Evolutionary conservation across 64 coral and sea anemone genomes (phyloP).

Genomic region (Stichodactyla helianthus): DNA sequence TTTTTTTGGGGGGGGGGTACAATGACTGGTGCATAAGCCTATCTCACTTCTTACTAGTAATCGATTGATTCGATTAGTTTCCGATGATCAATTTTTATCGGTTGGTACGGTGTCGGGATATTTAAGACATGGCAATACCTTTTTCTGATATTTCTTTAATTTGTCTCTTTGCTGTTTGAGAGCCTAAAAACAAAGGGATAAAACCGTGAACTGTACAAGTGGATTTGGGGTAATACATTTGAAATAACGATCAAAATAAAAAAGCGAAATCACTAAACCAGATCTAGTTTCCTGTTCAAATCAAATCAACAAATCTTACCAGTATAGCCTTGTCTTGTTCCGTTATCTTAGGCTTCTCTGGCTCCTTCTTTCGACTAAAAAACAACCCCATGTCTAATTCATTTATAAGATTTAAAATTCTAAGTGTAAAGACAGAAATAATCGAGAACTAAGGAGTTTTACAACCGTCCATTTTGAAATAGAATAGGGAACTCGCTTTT

Average conservation of each 20-base stretch:
- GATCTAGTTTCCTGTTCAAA: background rate
- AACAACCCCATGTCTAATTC: slow-evolving; percentile 61
- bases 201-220: background rate
- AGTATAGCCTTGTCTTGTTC: slow-evolving; percentile 97
- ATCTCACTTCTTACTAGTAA: no score
- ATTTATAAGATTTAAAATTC: background rate
- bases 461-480: background rate
- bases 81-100: no score
- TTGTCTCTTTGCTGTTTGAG: slow-evolving; percentile 96
- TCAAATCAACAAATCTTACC: slow-evolving; percentile 21
- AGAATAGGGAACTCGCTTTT: background rate
- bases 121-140: slow-evolving; percentile 36
- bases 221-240: background rate
- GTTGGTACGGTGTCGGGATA: no score
- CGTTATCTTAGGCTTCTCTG: slow-evolving; percentile 77
- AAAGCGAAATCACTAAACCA: background rate
- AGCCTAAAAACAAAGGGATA: slow-evolving; percentile 41
- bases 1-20: no score
- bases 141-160: slow-evolving; percentile 95
- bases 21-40: no score
- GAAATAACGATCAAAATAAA: background rate
- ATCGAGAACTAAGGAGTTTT: background rate
- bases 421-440: background rate
- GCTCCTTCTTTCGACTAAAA: slow-evolving; percentile 89
- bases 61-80: no score